Percentiles rank a stretch among this genome's conserved stretches.
Evolutionary conservation across 2,113 vertebrate species (phyloP).

Genomic region (Tauraco erythrolophus): DNA sequence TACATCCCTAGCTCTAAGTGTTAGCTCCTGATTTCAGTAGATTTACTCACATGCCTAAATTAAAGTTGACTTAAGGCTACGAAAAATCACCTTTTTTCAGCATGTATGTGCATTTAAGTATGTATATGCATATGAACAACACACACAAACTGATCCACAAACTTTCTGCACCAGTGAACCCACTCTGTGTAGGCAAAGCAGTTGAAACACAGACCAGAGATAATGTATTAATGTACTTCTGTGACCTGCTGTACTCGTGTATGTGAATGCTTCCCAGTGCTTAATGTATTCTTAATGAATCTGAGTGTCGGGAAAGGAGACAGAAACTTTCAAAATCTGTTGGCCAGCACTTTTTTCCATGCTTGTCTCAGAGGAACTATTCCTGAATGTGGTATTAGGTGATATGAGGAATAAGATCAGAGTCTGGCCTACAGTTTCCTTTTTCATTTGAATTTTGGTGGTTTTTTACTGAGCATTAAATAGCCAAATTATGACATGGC

Average conservation of each 20-base stretch:
- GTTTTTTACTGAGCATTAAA: not conserved
- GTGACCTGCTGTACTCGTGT: not conserved
- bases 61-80: not conserved
- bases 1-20: not conserved
- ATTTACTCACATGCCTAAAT: not conserved
- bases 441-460: not conserved
- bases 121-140: not conserved
- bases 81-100: not conserved
- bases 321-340: not conserved
- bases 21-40: not conserved
- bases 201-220: not conserved
- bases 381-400: not conserved
- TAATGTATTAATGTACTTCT: not conserved
- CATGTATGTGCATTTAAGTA: not conserved
- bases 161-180: not conserved
- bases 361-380: not conserved
- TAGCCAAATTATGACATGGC: not conserved
- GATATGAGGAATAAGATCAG: fast-evolving
- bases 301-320: not conserved
- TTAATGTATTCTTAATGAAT: not conserved
- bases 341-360: not conserved
- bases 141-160: not conserved
- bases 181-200: not conserved
- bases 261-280: not conserved
- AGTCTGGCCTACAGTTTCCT: not conserved